phyloP scores from a whole-genome alignment of 2,113 vertebrate genomes.

The Oxygymnocypris stewartii region DNA sequence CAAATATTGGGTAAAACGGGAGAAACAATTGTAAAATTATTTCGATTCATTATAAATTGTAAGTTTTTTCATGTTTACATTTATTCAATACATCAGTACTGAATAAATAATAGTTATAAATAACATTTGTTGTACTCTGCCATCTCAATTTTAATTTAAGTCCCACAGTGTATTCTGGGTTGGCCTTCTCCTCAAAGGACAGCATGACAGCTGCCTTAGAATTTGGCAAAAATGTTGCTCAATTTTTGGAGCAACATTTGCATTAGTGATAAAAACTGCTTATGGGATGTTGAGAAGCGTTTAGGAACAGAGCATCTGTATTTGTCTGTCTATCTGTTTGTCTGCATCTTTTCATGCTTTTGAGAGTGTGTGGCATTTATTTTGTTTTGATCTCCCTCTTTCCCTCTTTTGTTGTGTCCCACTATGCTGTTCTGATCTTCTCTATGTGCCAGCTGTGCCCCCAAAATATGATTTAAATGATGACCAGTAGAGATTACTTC shows the following conservation, averaged over 20 bases:
- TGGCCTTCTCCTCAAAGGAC: not conserved
- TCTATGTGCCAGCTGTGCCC: constrained; percentile 20
- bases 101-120: not conserved
- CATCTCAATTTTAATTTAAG: not conserved
- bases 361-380: not conserved
- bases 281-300: too few relatives aligned
- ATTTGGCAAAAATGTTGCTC: not conserved
- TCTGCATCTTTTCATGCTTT: not conserved
- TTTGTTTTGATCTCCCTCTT: not conserved
- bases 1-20: not conserved
- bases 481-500: not conserved
- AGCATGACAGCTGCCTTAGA: not conserved
- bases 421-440: constrained; percentile 1
- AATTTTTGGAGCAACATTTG: not conserved
- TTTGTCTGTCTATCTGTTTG: not conserved
- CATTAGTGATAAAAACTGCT: not conserved
- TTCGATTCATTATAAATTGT: not conserved
- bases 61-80: not conserved
- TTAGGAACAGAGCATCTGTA: not conserved
- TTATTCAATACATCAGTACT: not conserved
- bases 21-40: not conserved
- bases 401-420: not conserved
- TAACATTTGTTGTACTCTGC: too few relatives aligned
- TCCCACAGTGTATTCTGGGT: not conserved
- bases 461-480: constrained; percentile 30